Conservation (phyloP, 2,797 vertebrate genomes). For the Myripristis murdjan region DNA sequence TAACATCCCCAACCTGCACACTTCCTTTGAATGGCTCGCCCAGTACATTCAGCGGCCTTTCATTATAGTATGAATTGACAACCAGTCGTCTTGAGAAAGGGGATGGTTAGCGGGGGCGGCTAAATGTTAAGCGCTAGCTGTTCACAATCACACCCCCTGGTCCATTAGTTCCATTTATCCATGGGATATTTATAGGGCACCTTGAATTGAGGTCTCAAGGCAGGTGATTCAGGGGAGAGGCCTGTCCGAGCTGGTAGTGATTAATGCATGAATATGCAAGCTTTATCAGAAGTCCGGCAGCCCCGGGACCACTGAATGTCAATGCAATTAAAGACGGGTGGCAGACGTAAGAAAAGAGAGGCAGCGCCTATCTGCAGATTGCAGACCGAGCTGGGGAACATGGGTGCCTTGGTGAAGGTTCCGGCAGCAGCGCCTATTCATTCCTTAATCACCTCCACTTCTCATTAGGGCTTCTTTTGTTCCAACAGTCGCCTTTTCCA, state of each 20-base stretch:
- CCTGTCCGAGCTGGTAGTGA: slow-evolving; percentile 58
- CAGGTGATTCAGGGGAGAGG: slow-evolving; percentile 62
- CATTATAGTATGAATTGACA: slow-evolving; percentile 67
- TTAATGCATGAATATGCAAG: slow-evolving; percentile 71
- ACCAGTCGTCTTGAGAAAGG: slow-evolving; percentile 47
- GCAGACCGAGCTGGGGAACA: slow-evolving; percentile 65
- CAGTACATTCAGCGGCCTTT: slow-evolving; percentile 54
- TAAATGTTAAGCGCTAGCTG: slow-evolving; percentile 50
- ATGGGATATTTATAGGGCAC: slow-evolving; percentile 63
- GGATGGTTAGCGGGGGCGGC: slow-evolving; percentile 45
- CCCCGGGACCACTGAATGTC: slow-evolving; percentile 66
- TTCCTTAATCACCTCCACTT: slow-evolving; percentile 81
- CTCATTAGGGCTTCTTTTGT: slow-evolving; percentile 82
- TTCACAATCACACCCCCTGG: slow-evolving; percentile 36
- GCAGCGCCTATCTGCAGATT: slow-evolving; percentile 72
- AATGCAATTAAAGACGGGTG: slow-evolving; percentile 72
- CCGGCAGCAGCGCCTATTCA: slow-evolving; percentile 70
- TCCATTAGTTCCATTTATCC: slow-evolving; percentile 70
- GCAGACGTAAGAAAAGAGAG: slow-evolving; percentile 56
- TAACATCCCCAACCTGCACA: slow-evolving; percentile 53
- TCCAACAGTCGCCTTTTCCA: slow-evolving; percentile 59
- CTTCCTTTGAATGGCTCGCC: slow-evolving; percentile 41
- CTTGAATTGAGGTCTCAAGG: slow-evolving; percentile 68
- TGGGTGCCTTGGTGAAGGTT: slow-evolving; percentile 53
- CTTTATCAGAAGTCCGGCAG: slow-evolving; percentile 79